These are phyloP conservation scores for Campoplex nolae DNA, from an alignment of 2,888 invertebrate genomes.

Conservation along the genomic window DNA sequence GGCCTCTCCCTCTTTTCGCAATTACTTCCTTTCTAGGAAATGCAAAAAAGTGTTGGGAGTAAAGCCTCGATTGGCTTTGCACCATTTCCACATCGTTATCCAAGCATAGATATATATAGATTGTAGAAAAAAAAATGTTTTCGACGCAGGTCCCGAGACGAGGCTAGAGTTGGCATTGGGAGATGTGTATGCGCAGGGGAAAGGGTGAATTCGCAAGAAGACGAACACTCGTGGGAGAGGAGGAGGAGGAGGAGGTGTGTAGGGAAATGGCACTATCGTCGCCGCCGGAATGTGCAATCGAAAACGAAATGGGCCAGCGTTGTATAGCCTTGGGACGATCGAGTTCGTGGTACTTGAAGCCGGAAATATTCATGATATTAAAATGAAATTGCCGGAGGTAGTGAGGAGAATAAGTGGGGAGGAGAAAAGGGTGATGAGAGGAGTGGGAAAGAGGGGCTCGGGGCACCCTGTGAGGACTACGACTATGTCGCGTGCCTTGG, in stretches of 20 bases:
- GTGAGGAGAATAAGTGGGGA: conserved; percentile 36
- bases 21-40: neutral
- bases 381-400: conserved; percentile 80
- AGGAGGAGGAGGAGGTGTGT: neutral
- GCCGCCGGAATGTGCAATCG: conserved; percentile 72
- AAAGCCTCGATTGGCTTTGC: conserved; percentile 6
- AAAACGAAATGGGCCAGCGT: conserved; percentile 75
- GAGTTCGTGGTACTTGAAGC: conserved; percentile 78
- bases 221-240: neutral
- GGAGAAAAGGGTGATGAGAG: neutral
- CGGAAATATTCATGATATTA: conserved; percentile 83
- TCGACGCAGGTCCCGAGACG: conserved; percentile 23
- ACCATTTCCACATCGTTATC: conserved; percentile 15
- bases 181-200: conserved; percentile 30
- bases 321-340: conserved; percentile 74
- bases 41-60: conserved; percentile 1
- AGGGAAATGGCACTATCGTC: conserved; percentile 48
- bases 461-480: conserved; percentile 42
- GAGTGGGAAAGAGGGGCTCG: conserved; percentile 20
- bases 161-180: conserved; percentile 3
- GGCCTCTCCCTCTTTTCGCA: neutral
- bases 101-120: conserved; percentile 8
- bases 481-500: conserved; percentile 60
- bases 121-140: conserved; percentile 10
- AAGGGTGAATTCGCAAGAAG: conserved; percentile 17